These are phyloP conservation scores for Tipula confusa DNA, from an alignment of 2,888 invertebrate genomes.

Conservation along the genomic window DNA sequence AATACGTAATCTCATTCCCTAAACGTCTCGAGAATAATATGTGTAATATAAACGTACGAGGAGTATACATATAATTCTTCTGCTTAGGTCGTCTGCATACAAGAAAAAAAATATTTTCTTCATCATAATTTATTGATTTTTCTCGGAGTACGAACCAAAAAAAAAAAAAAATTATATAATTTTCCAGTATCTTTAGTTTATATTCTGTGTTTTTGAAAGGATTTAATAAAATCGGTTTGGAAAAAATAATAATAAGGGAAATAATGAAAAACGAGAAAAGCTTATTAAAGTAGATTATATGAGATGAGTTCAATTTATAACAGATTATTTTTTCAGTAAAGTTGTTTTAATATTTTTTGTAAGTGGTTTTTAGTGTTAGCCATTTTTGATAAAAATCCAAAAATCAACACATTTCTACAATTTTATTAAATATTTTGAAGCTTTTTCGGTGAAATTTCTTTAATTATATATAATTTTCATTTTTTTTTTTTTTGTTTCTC, in stretches of 20 bases:
- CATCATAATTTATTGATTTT: constrained; percentile 25
- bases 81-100: constrained; percentile 20
- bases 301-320: constrained; percentile 25
- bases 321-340: neutral
- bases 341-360: neutral
- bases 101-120: neutral
- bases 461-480: neutral
- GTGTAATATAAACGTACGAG: neutral
- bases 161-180: neutral
- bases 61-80: neutral
- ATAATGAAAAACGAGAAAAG: constrained; percentile 25
- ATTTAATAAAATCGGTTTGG: constrained; percentile 7
- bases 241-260: constrained; percentile 14
- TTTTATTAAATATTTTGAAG: neutral
- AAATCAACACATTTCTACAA: neutral
- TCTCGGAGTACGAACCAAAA: neutral
- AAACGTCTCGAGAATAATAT: neutral
- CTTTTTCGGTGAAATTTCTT: neutral
- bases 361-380: constrained; percentile 25
- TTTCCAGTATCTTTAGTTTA: neutral
- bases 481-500: neutral
- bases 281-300: constrained; percentile 25
- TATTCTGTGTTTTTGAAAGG: neutral
- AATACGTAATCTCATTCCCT: neutral
- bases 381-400: neutral